Conservation (phyloP, 2,888 invertebrate species). For the Sialis fuliginosa region DNA sequence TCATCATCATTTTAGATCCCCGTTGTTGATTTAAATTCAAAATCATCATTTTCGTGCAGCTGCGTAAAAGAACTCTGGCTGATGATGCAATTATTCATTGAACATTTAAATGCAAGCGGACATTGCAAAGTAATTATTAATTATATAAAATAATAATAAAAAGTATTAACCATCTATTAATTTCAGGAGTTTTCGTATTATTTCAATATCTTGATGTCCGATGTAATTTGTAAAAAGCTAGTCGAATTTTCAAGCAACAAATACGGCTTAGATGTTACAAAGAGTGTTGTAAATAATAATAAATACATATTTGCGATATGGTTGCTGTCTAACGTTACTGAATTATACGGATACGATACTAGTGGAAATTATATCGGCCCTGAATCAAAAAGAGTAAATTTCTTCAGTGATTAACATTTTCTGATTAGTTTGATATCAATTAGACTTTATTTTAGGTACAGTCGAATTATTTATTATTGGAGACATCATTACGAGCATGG, state of each 20-base stretch:
- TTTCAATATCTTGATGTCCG: slow-evolving; percentile 21
- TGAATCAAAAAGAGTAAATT: slow-evolving; percentile 2
- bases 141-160: neutral
- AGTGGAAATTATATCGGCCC: slow-evolving; percentile 21
- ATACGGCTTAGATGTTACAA: neutral
- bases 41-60: slow-evolving; percentile 33
- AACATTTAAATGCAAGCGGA: slow-evolving; percentile 17
- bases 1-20: slow-evolving; percentile 19
- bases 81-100: slow-evolving; percentile 27
- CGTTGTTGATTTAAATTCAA: slow-evolving; percentile 24
- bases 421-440: slow-evolving; percentile 6
- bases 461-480: slow-evolving; percentile 28
- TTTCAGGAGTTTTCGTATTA: slow-evolving; percentile 27
- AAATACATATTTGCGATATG: slow-evolving; percentile 23
- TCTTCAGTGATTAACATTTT: slow-evolving; percentile 4
- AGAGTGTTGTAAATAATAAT: neutral
- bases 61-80: slow-evolving; percentile 40
- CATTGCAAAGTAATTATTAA: slow-evolving; percentile 10
- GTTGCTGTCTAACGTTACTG: slow-evolving; percentile 27
- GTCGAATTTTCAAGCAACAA: neutral
- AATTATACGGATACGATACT: slow-evolving; percentile 22
- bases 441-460: slow-evolving; percentile 9
- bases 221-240: slow-evolving; percentile 15
- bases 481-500: slow-evolving; percentile 26
- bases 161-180: neutral